phyloP scores from a whole-genome alignment of 2,113 vertebrate species.

The Scomber colias region DNA sequence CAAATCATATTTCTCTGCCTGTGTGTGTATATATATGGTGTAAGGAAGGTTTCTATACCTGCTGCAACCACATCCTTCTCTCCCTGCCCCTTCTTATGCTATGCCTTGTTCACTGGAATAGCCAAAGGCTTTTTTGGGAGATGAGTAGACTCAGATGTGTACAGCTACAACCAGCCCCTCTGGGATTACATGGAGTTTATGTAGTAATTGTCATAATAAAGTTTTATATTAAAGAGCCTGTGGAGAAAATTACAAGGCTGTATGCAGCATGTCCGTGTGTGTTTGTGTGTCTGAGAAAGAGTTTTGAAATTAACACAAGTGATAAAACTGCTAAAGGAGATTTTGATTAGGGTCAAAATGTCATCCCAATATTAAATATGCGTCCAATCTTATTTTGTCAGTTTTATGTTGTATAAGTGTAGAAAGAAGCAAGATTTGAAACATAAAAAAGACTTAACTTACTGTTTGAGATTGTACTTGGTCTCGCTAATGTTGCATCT shows the following conservation, averaged over 20 bases:
- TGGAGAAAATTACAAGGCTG: constrained; percentile 44
- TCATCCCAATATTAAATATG: background rate
- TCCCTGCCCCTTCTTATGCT: constrained; percentile 39
- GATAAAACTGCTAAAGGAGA: background rate
- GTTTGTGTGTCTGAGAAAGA: constrained; percentile 13
- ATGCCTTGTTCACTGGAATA: constrained; percentile 1
- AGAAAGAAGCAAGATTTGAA: constrained; percentile 1
- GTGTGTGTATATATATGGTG: constrained; percentile 19
- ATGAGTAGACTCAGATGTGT: constrained; percentile 20
- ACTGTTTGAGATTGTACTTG: background rate
- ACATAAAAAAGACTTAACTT: background rate
- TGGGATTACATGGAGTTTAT: constrained; percentile 37
- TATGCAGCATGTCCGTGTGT: constrained; percentile 7
- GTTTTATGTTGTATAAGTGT: background rate
- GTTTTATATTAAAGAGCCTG: constrained; percentile 48
- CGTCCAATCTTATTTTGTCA: background rate
- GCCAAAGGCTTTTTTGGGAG: constrained; percentile 20
- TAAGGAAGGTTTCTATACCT: constrained; percentile 21
- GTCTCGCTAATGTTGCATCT: constrained; percentile 17
- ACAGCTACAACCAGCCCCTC: constrained; percentile 7
- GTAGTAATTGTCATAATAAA: constrained; percentile 42
- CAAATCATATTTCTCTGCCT: constrained; percentile 35
- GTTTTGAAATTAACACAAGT: background rate
- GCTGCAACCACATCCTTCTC: constrained; percentile 31
- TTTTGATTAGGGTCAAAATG: background rate